phyloP scores from a whole-genome alignment of 2,113 vertebrate genomes.

The Salminus brasiliensis region DNA sequence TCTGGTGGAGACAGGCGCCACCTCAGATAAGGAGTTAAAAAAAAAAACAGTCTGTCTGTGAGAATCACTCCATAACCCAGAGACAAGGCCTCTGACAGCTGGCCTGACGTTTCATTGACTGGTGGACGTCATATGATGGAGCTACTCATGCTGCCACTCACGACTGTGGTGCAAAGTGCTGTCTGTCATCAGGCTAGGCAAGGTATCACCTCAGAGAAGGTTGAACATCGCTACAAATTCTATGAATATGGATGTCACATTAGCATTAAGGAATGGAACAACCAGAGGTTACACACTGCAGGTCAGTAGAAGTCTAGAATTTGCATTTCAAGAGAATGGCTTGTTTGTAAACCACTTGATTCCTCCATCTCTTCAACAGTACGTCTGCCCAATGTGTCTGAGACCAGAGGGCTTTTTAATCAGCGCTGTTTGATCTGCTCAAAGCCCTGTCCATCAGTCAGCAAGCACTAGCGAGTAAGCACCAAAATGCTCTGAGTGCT shows the following conservation, averaged over 20 bases:
- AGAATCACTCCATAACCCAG: constrained; percentile 39
- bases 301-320: no score
- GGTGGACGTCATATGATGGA: constrained; percentile 63
- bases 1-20: constrained; percentile 24
- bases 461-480: background rate
- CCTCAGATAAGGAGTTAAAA: constrained; percentile 41
- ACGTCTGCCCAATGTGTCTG: background rate
- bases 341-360: background rate
- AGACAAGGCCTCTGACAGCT: constrained; percentile 60
- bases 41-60: constrained; percentile 39
- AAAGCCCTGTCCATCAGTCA: constrained; percentile 43
- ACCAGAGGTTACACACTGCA: background rate
- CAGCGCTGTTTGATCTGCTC: constrained; percentile 24
- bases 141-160: constrained; percentile 65
- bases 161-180: constrained; percentile 66
- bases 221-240: background rate
- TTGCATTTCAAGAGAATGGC: background rate
- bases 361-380: constrained; percentile 5
- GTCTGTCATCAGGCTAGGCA: constrained; percentile 65
- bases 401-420: constrained; percentile 22
- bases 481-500: background rate
- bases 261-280: background rate
- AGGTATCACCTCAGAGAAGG: constrained; percentile 14
- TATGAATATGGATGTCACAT: background rate
- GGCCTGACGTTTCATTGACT: constrained; percentile 53